phyloP scores from a whole-genome alignment of 2,113 vertebrate genomes.

The Colistium nudipinnis region DNA sequence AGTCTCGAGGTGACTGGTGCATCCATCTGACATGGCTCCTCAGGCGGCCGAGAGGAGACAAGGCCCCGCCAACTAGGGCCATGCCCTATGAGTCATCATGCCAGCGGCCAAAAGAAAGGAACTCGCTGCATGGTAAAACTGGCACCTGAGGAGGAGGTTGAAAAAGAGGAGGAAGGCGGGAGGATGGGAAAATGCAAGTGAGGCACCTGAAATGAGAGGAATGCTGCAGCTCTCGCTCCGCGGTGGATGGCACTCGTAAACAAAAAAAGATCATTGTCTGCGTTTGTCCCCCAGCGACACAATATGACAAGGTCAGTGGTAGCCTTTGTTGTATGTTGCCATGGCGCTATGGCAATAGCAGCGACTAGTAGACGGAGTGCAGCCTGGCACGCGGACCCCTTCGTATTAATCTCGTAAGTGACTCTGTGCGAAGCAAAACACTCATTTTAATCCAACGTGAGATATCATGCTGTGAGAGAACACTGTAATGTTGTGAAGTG shows the following conservation, averaged over 20 bases:
- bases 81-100: constrained; percentile 74
- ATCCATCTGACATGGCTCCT: constrained; percentile 80
- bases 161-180: constrained; percentile 23
- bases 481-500: not conserved
- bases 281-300: constrained; percentile 35
- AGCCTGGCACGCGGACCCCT: not conserved
- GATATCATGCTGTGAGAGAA: not conserved
- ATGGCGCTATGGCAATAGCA: constrained; percentile 46
- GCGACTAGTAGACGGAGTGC: not conserved
- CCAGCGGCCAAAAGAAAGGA: constrained; percentile 62
- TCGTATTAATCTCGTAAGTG: not conserved
- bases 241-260: constrained; percentile 11
- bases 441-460: not conserved
- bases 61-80: constrained; percentile 59
- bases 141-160: constrained; percentile 62
- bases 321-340: constrained; percentile 22
- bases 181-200: constrained; percentile 24
- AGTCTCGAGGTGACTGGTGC: constrained; percentile 78
- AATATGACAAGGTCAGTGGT: constrained; percentile 52
- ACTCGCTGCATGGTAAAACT: constrained; percentile 59
- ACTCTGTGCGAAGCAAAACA: not conserved
- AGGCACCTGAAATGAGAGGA: constrained; percentile 39
- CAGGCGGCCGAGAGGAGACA: constrained; percentile 71
- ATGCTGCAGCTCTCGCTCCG: constrained; percentile 33
- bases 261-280: constrained; percentile 43